phyloP scores from a whole-genome alignment of 2,888 invertebrate genomes.

The Machimus rusticus region DNA sequence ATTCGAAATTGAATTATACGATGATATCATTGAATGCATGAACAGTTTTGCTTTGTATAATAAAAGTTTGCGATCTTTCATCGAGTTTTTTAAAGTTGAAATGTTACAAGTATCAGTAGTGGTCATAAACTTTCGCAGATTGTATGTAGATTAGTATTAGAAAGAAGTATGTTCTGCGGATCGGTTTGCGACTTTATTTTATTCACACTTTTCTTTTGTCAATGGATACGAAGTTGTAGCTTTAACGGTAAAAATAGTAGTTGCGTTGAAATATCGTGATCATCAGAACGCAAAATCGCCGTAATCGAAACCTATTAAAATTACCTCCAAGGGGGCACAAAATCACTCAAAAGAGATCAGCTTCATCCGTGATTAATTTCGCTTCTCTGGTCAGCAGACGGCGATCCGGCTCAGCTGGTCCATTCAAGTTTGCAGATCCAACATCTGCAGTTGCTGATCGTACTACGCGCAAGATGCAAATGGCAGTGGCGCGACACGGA shows the following conservation, averaged over 20 bases:
- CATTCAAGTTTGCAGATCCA: not conserved
- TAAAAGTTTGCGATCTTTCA: too few species aligned
- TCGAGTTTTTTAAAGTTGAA: too few species aligned
- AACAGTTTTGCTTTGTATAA: too few species aligned
- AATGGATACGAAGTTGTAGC: not conserved
- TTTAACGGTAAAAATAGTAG: not conserved
- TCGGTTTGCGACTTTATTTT: too few species aligned
- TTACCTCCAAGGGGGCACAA: conserved; percentile 36
- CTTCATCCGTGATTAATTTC: not conserved
- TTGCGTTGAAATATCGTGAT: conserved; percentile 27
- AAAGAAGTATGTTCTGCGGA: not conserved
- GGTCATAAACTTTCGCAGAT: too few species aligned
- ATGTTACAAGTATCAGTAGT: too few species aligned
- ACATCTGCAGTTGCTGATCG: not conserved
- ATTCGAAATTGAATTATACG: too few species aligned
- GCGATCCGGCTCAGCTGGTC: not conserved
- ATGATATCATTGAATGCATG: too few species aligned
- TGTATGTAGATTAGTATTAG: too few species aligned
- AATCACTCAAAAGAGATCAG: not conserved
- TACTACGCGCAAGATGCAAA: not conserved
- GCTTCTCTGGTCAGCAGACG: not conserved
- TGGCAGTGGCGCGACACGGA: not conserved
- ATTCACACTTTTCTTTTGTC: not conserved
- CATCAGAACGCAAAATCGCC: conserved; percentile 43
- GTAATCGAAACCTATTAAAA: conserved; percentile 46